Percentiles rank a stretch among this genome's conserved stretches.
Conservation (phyloP, 2,797 vertebrate species). For the Eremophila alpestris region DNA sequence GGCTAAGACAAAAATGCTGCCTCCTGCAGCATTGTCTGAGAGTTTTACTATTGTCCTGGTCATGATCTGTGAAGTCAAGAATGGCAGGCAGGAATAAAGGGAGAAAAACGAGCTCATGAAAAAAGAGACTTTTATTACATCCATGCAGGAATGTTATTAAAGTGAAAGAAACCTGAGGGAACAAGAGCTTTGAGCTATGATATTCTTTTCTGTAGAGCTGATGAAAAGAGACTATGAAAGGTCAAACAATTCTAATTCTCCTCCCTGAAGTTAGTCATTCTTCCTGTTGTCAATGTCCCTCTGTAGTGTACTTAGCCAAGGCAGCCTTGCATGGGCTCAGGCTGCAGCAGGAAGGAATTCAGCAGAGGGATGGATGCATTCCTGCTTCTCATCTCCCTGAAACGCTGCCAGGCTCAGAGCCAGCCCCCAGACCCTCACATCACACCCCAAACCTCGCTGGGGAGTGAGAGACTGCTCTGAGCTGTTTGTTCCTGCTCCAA, state of each 20-base stretch:
- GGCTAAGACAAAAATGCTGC: not conserved
- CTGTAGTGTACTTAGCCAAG: not conserved
- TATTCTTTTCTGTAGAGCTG: constrained; percentile 29
- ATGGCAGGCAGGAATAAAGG: constrained; percentile 16
- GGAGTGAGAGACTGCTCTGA: not conserved
- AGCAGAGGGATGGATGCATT: not conserved
- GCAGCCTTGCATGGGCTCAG: not conserved
- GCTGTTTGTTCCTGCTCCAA: not conserved
- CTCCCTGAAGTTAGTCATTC: constrained; percentile 7
- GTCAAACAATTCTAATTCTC: constrained; percentile 45
- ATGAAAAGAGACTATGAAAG: constrained; percentile 51
- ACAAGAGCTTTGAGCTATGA: constrained; percentile 28
- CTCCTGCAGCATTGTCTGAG: not conserved
- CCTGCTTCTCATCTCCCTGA: not conserved
- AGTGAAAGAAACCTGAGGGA: constrained; percentile 46
- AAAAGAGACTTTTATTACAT: constrained; percentile 24
- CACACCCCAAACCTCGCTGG: not conserved
- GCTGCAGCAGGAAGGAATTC: not conserved
- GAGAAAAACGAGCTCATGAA: not conserved
- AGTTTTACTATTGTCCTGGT: constrained; percentile 6
- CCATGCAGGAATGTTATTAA: constrained; percentile 36
- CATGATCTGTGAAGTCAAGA: not conserved
- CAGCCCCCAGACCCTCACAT: not conserved
- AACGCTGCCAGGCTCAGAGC: not conserved
- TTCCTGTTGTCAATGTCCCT: not conserved